phyloP scores from a whole-genome alignment of 2,113 vertebrate genomes.

The Aspiorhynchus laticeps region DNA sequence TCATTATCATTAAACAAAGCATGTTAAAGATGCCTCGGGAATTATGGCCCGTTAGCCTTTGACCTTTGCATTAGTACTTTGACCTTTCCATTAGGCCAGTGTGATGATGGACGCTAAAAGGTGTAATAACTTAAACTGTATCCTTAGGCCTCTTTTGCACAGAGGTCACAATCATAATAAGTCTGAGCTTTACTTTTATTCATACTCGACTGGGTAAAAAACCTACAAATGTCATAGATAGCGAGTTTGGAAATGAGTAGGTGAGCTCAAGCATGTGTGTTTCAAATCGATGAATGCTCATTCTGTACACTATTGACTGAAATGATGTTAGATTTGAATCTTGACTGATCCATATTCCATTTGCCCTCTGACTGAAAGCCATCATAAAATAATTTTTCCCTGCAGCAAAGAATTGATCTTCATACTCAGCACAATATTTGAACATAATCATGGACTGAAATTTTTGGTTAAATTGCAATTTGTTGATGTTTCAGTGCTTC shows the following conservation, averaged over 20 bases:
- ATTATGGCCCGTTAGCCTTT: slow-evolving; percentile 36
- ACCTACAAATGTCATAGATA: background rate
- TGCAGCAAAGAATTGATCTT: slow-evolving; percentile 48
- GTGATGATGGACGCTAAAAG: slow-evolving; percentile 11
- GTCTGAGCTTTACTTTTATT: slow-evolving; percentile 50
- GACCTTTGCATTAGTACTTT: slow-evolving; percentile 26
- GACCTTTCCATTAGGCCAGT: background rate
- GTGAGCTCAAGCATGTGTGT: slow-evolving; percentile 32
- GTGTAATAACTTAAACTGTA: slow-evolving; percentile 13
- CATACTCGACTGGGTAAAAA: slow-evolving; percentile 14
- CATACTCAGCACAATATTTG: slow-evolving; percentile 7
- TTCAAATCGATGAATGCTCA: slow-evolving; percentile 47
- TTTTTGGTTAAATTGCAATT: background rate
- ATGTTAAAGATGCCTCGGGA: slow-evolving; percentile 6
- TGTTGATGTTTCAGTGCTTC: background rate
- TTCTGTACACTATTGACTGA: slow-evolving; percentile 48
- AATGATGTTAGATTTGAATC: slow-evolving; percentile 52
- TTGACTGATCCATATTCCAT: slow-evolving; percentile 55
- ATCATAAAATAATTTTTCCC: slow-evolving; percentile 41
- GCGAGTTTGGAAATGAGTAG: slow-evolving; percentile 33
- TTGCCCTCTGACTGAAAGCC: slow-evolving; percentile 47
- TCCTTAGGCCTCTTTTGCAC: background rate
- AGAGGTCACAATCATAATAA: slow-evolving; percentile 28
- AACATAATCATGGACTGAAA: background rate
- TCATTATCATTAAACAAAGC: slow-evolving; percentile 32